Conservation (phyloP, 1,140 invertebrate genomes). For the Drosophila trapezifrons region DNA sequence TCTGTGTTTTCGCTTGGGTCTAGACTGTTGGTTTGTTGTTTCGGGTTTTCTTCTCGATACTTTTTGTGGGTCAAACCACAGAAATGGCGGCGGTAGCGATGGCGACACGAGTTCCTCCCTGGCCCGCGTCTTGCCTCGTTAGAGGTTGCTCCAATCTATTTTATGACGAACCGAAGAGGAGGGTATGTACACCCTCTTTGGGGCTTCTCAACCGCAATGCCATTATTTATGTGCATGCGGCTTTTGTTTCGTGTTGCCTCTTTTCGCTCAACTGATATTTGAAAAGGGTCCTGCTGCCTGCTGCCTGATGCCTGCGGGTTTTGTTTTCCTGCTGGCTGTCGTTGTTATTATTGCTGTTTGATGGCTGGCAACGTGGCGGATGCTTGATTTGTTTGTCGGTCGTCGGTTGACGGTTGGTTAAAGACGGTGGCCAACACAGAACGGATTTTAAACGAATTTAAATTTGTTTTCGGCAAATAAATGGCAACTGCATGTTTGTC, state of each 20-base stretch:
- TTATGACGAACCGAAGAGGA: slow-evolving; percentile 37
- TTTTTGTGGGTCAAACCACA: slow-evolving; percentile 77
- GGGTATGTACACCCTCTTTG: slow-evolving; percentile 7
- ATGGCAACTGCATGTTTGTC: background rate
- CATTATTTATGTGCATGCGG: slow-evolving; percentile 76
- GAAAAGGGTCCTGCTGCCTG: slow-evolving; percentile 58
- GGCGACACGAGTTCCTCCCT: slow-evolving; percentile 45
- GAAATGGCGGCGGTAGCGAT: slow-evolving; percentile 48
- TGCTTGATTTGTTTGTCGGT: slow-evolving; percentile 41
- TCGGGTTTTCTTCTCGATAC: slow-evolving; percentile 37
- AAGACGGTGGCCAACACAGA: slow-evolving; percentile 9
- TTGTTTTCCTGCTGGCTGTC: slow-evolving; percentile 40
- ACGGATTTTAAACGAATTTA: slow-evolving; percentile 37
- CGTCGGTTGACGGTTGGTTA: slow-evolving; percentile 21
- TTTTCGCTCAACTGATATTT: slow-evolving; percentile 43
- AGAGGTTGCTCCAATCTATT: slow-evolving; percentile 65
- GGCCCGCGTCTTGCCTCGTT: slow-evolving; percentile 8
- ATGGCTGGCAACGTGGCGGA: slow-evolving; percentile 32
- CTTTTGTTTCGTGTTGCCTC: slow-evolving; percentile 67
- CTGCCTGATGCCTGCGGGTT: slow-evolving; percentile 13
- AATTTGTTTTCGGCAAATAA: slow-evolving; percentile 32
- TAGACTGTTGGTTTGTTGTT: slow-evolving; percentile 32
- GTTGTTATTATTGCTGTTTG: slow-evolving; percentile 40
- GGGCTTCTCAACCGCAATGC: slow-evolving; percentile 64
- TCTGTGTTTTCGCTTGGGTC: slow-evolving; percentile 11